Conservation (phyloP, 2,888 invertebrate species). For the Drosophila mercatorum region DNA sequence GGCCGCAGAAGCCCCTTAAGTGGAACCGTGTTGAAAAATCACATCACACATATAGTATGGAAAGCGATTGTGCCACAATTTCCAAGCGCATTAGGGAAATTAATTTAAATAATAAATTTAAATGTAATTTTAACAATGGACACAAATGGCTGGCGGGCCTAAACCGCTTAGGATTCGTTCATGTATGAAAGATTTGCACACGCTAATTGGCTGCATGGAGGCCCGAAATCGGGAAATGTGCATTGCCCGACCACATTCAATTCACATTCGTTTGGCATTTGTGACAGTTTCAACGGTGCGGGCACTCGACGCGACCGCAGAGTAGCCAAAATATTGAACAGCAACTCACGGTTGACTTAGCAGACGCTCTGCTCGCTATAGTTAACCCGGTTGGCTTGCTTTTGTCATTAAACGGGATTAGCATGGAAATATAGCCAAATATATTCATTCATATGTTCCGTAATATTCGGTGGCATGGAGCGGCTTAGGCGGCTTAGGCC, state of each 20-base stretch:
- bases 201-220: slow-evolving; percentile 67
- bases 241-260: slow-evolving; percentile 26
- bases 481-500: slow-evolving; percentile 72
- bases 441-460: slow-evolving; percentile 9
- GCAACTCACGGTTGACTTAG: slow-evolving; percentile 50
- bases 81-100: slow-evolving; percentile 53
- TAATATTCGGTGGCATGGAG: slow-evolving; percentile 39
- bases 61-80: slow-evolving; percentile 51
- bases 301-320: slow-evolving; percentile 64
- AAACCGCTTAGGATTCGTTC: slow-evolving; percentile 75
- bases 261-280: slow-evolving; percentile 29
- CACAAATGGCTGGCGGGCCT: slow-evolving; percentile 34
- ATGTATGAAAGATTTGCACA: slow-evolving; percentile 75
- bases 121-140: slow-evolving; percentile 42
- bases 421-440: slow-evolving; percentile 53
- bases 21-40: slow-evolving; percentile 16
- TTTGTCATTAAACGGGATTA: slow-evolving; percentile 77
- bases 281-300: slow-evolving; percentile 61
- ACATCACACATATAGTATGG: slow-evolving; percentile 20
- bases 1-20: slow-evolving; percentile 37
- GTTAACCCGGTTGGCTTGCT: slow-evolving; percentile 50
- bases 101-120: slow-evolving; percentile 74
- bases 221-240: slow-evolving; percentile 21
- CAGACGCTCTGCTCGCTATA: slow-evolving; percentile 19
- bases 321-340: slow-evolving; percentile 76